Conservation (phyloP, 2,797 vertebrate species). For the Dallia pectoralis region DNA sequence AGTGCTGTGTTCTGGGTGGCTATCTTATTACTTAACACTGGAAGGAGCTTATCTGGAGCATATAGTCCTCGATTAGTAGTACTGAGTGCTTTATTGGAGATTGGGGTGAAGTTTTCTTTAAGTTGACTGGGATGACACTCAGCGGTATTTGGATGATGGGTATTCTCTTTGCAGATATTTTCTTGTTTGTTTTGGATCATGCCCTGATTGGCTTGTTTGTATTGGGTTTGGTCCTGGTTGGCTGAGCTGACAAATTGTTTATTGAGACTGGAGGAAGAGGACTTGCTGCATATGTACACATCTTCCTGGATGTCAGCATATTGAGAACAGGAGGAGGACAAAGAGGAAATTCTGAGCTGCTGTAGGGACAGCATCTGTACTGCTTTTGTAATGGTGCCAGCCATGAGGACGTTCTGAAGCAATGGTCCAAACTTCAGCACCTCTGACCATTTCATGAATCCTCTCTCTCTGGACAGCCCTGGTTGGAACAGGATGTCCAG, state of each 20-base stretch:
- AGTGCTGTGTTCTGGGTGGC: slow-evolving; percentile 23
- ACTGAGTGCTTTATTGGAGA: slow-evolving; percentile 16
- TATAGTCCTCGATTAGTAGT: slow-evolving; percentile 5
- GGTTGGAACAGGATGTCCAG: slow-evolving; percentile 6
- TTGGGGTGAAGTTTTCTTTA: neutral
- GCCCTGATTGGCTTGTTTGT: slow-evolving; percentile 18
- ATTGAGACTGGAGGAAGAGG: slow-evolving; percentile 22
- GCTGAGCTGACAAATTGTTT: neutral
- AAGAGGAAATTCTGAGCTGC: slow-evolving; percentile 42
- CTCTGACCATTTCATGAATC: slow-evolving; percentile 27
- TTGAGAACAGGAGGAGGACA: slow-evolving; percentile 14
- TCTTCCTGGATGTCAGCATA: slow-evolving; percentile 29
- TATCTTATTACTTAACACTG: slow-evolving; percentile 20
- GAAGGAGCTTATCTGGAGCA: slow-evolving; percentile 19
- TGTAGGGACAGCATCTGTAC: slow-evolving; percentile 46
- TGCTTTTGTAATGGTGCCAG: slow-evolving; percentile 51
- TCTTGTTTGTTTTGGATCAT: slow-evolving; percentile 29
- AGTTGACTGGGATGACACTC: neutral
- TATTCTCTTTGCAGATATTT: slow-evolving; percentile 28
- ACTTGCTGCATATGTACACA: slow-evolving; percentile 21
- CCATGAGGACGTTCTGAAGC: slow-evolving; percentile 56
- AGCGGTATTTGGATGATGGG: slow-evolving; percentile 1
- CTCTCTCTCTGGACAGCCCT: slow-evolving; percentile 22
- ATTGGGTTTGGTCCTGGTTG: slow-evolving; percentile 11
- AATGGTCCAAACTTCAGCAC: slow-evolving; percentile 56